Conservation (phyloP, 2,888 invertebrate genomes). For the Rapana venosa region DNA sequence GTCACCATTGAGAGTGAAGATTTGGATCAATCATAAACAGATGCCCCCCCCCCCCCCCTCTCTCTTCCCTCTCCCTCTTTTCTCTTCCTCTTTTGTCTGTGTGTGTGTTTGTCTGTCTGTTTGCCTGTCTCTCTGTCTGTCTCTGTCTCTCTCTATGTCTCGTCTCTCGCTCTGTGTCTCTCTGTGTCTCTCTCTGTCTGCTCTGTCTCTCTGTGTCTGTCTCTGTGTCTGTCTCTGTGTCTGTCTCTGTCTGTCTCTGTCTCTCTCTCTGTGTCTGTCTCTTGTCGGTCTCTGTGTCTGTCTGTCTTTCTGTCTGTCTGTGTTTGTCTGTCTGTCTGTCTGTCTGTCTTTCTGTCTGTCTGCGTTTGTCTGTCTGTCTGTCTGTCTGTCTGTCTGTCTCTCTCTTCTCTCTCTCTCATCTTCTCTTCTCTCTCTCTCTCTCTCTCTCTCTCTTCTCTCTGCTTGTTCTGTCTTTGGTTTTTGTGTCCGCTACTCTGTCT, state of each 20-base stretch:
- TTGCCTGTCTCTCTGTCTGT: background rate
- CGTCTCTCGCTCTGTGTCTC: background rate
- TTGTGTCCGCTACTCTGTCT: too few relatives aligned
- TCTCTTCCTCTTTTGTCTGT: background rate
- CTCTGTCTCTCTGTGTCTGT: background rate
- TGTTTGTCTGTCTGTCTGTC: background rate
- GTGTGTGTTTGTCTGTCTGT: background rate
- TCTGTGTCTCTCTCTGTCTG: background rate
- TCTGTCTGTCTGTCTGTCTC: background rate
- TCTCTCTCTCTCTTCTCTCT: background rate
- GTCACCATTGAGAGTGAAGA: too few relatives aligned
- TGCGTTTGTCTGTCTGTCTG: background rate
- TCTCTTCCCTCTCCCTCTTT: too few relatives aligned
- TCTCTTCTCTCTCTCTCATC: too few relatives aligned
- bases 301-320: background rate
- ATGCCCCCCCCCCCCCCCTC: too few relatives aligned
- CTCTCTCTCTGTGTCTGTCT: background rate
- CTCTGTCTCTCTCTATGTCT: background rate
- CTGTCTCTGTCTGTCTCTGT: background rate
- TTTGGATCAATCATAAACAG: too few relatives aligned
- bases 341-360: background rate
- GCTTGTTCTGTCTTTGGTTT: background rate
- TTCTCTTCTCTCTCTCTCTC: too few relatives aligned
- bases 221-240: background rate
- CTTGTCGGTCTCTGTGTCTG: too few relatives aligned